Percentiles rank a stretch among this genome's conserved stretches.
Evolutionary conservation across 2,113 vertebrate species (phyloP).

Genomic region (Brachypodius melanocephalos): DNA sequence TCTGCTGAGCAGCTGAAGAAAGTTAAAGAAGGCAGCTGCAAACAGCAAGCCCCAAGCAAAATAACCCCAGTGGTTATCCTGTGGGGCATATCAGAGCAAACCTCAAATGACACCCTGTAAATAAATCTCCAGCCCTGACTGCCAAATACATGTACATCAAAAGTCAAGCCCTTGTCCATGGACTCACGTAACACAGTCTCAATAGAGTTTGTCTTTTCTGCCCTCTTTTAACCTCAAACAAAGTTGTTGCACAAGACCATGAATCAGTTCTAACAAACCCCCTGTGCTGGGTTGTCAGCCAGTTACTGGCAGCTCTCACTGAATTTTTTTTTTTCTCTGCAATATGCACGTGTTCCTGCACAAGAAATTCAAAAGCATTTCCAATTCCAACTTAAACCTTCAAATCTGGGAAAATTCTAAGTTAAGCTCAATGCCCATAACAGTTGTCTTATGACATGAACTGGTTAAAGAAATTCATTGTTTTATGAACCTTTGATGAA

Average conservation of each 20-base stretch:
- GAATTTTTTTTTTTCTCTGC: slow-evolving; percentile 19
- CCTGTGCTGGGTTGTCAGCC: slow-evolving; percentile 15
- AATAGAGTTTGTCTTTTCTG: slow-evolving; percentile 21
- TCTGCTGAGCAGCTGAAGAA: not conserved
- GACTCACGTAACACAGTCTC: not conserved
- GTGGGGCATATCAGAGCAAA: not conserved
- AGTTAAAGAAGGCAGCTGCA: not conserved
- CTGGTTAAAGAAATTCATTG: not conserved
- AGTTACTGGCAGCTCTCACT: slow-evolving; percentile 37
- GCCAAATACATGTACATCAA: slow-evolving; percentile 18
- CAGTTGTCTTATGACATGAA: not conserved
- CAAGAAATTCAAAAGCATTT: not conserved
- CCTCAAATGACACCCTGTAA: slow-evolving; percentile 17
- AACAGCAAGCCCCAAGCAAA: not conserved
- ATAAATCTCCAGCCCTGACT: not conserved
- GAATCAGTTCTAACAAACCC: slow-evolving; percentile 29
- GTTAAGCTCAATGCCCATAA: not conserved
- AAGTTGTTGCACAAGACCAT: slow-evolving; percentile 52
- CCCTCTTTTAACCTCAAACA: slow-evolving; percentile 41
- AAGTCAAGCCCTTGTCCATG: slow-evolving; percentile 9
- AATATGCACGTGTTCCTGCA: not conserved
- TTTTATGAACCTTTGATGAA: not conserved
- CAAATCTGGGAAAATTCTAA: slow-evolving; percentile 1
- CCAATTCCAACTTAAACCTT: not conserved
- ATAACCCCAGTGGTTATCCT: not conserved